Base-by-base conservation (phyloP, 2,113 vertebrate genomes). In the Chaenocephalus aceratus region DNA sequence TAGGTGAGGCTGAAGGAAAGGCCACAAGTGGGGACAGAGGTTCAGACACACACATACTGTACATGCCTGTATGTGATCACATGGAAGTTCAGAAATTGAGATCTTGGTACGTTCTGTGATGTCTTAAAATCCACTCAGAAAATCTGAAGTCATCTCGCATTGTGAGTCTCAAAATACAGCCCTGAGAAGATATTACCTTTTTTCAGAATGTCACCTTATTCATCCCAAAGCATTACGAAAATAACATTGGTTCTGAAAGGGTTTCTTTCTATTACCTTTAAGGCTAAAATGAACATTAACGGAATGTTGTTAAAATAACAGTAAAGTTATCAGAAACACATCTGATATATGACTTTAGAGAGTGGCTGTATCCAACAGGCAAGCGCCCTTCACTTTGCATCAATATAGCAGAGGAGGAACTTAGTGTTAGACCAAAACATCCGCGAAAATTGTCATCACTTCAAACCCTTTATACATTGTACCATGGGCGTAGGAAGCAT, bases 1-100 rank as follows among this genome's bases (percentile, higher is more conserved):
- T 15, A 11, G 53, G 67, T 78, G 26, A 77, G 74, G 70, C 69
- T 69, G 59, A 23, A 66, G 60, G 67, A 67, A 62, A 79, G 85
- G 76, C 69, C 64, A 60, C 64, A 59, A 49, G 51, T 23, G 48
- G 41, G 63, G 54, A 41, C 1, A 44, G 60, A 44, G 18, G 49
- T 34, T 46, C 49, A 10, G 3, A 51, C 41, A 70, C 23, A 58
- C 54, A 48, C 23, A 30, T 30, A 57, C 52, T 65, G 4, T 8
- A 18, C 9, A 61, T 9, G 11, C 34, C 66, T 7, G 15, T 5
- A 59, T 13, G 10, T 18, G 49, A 15, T 6, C 41, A 51, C 5
- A 61, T 5, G 6, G 13, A 59, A 52, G 36, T 15, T 64, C 12
- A 69, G 14, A 2, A 74, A 5, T 7, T 74, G 5, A 54, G 13